Percentiles rank a stretch among this genome's conserved stretches.
phyloP scores from a whole-genome alignment of 2,113 vertebrate species.

The Larimichthys polyactis region DNA sequence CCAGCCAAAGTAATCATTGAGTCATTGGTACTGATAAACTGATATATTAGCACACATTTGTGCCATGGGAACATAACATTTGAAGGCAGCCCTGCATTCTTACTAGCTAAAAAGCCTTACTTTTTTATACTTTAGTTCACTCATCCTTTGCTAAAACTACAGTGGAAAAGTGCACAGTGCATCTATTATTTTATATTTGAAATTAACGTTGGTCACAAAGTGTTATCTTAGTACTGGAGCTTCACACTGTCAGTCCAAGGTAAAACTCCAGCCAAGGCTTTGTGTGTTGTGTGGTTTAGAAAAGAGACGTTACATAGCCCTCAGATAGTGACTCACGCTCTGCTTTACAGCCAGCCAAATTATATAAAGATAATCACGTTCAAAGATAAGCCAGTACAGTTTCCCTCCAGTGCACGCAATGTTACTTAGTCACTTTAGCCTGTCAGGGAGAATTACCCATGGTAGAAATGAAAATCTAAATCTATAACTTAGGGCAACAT shows the following conservation, averaged over 20 bases:
- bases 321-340: constrained; percentile 80
- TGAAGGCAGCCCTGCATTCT: neutral
- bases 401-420: constrained; percentile 66
- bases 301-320: constrained; percentile 67
- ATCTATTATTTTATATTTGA: constrained; percentile 1
- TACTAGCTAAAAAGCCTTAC: neutral
- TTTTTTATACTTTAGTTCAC: neutral
- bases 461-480: constrained; percentile 72
- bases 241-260: constrained; percentile 50
- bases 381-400: constrained; percentile 80
- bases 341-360: constrained; percentile 80
- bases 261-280: constrained; percentile 56
- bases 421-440: constrained; percentile 81
- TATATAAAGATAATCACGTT: constrained; percentile 82
- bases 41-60: neutral
- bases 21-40: neutral
- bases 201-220: constrained; percentile 15
- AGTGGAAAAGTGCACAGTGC: constrained; percentile 1
- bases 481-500: constrained; percentile 77
- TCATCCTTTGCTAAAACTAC: neutral
- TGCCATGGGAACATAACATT: constrained; percentile 10
- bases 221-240: constrained; percentile 22
- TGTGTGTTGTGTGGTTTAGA: constrained; percentile 59
- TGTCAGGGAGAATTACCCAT: constrained; percentile 80
- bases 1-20: constrained; percentile 5